A percentile compares a stretch with the other conserved stretches of the same genome.
Evolutionary conservation across 92 coral and sea anemone species (phyloP).

Genomic region (Palythoa caribaeorum): DNA sequence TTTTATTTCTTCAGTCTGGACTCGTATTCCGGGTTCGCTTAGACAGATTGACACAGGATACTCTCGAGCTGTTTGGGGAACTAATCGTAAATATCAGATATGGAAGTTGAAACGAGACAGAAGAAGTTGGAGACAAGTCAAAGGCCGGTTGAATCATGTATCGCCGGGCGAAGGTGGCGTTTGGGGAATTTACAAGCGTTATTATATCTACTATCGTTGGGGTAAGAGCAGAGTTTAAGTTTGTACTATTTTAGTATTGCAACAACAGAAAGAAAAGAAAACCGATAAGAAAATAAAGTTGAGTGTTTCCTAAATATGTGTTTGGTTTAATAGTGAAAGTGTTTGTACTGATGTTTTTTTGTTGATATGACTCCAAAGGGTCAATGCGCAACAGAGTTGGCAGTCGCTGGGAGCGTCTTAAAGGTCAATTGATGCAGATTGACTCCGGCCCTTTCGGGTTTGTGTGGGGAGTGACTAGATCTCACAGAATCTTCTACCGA

Average conservation of each 20-base stretch:
- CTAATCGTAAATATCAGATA: conserved; percentile 11
- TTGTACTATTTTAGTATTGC: too few species aligned
- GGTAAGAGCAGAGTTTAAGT: neutral
- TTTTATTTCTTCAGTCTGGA: neutral
- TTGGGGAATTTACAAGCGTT: conserved; percentile 17
- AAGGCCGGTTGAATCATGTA: conserved; percentile 26
- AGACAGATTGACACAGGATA: conserved; percentile 14
- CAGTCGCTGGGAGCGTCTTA: neutral
- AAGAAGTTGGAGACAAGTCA: conserved; percentile 23
- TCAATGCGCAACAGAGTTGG: conserved; percentile 25
- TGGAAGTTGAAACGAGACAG: conserved; percentile 30
- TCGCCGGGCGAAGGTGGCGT: conserved; percentile 36
- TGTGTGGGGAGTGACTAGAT: neutral
- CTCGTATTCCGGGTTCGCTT: neutral
- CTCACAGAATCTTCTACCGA: neutral
- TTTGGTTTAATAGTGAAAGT: neutral
- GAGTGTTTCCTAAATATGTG: neutral
- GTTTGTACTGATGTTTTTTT: neutral
- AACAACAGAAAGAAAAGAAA: too few species aligned
- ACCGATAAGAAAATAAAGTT: too few species aligned
- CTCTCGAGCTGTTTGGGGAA: conserved; percentile 48
- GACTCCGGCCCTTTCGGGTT: neutral
- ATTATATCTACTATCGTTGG: conserved; percentile 1
- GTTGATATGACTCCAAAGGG: neutral
- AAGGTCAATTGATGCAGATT: neutral